Evolutionary conservation across 2,888 invertebrate genomes (phyloP), one percentile per base, ranked within the genome.

Genomic region (Malacosoma neustria): DNA sequence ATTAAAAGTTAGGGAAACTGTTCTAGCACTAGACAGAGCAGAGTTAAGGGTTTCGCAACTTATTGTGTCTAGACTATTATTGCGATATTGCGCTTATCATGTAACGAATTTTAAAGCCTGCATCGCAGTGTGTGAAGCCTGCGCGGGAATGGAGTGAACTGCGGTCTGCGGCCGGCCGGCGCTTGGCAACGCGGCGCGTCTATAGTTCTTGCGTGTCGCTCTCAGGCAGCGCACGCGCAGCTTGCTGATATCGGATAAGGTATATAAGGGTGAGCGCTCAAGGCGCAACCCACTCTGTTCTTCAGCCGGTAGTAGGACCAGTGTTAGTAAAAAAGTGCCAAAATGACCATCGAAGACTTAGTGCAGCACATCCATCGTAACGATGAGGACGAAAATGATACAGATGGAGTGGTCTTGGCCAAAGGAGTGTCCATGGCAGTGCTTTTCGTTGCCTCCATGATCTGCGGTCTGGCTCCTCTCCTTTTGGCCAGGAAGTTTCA

Each of bases 391-490:
- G 54, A 57, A 1, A 65, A 69, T 12, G 76, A 82, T 3, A 69
- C 68, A 0, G 72, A 87, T 0, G 80, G 76, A 3, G 84, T 91
- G 5, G 63, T 92, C 12, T 53, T 89, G 22, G 94, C 95, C 11
- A 96, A 96, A 73, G 87, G 89, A 12, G 89, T 93, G 3, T 90
- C 96, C 1, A 93, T 96, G 92, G 77, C 88, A 31, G 91, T 93
- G 14, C 87, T 97, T 11, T 93, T 95, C 58, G 67, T 87, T 39
- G 90, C 93, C 12, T 94, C 95, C 31, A 89, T 93, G 60, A 61
- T 91, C 11, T 90, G 94, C 54, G 96, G 96, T 32, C 74, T 91
- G 4, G 61, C 91, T 14, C 96, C 96, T 0, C 84, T 94, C 46
- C 75, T 92, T 53, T 70, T 96, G 40, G 89, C 91, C 30, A 89